A percentile compares a stretch with the other conserved stretches of the same genome.
phyloP scores from a whole-genome alignment of 2,113 vertebrate species.

The Acanthochromis polyacanthus region DNA sequence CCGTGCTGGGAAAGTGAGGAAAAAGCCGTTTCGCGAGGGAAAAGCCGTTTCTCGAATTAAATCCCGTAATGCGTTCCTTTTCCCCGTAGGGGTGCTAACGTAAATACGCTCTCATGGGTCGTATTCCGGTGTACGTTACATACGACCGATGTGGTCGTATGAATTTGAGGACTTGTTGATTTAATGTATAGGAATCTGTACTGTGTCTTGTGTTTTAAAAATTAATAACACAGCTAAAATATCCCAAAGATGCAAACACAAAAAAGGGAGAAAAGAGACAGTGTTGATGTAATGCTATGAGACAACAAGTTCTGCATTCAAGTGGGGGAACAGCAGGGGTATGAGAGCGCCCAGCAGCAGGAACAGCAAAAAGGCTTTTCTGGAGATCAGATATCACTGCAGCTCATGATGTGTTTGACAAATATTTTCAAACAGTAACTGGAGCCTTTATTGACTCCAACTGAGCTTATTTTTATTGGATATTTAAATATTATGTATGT shows the following conservation, averaged over 20 bases:
- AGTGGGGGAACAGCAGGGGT: not conserved
- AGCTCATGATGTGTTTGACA: not conserved
- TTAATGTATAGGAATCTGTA: not conserved
- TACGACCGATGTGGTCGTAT: no score
- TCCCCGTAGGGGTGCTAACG: no score
- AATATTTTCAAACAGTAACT: not conserved
- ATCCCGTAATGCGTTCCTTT: no score
- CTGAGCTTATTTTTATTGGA: not conserved
- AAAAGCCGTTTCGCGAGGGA: no score
- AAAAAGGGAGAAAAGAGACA: not conserved
- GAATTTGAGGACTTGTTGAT: no score
- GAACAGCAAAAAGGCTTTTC: not conserved
- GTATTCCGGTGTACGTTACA: no score
- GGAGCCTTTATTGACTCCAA: not conserved
- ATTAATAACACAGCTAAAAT: not conserved
- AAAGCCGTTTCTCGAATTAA: no score
- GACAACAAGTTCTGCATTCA: not conserved
- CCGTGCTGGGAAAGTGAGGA: no score
- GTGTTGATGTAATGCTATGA: not conserved
- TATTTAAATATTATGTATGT: not conserved
- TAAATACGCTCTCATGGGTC: no score
- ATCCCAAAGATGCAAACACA: not conserved
- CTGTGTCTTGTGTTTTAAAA: conserved; percentile 3
- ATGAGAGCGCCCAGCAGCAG: not conserved
- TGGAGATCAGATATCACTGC: not conserved